These are phyloP conservation scores for Sebastiscus albofasciatus DNA, from an alignment of 2,797 vertebrate species.

Conservation along the genomic window DNA sequence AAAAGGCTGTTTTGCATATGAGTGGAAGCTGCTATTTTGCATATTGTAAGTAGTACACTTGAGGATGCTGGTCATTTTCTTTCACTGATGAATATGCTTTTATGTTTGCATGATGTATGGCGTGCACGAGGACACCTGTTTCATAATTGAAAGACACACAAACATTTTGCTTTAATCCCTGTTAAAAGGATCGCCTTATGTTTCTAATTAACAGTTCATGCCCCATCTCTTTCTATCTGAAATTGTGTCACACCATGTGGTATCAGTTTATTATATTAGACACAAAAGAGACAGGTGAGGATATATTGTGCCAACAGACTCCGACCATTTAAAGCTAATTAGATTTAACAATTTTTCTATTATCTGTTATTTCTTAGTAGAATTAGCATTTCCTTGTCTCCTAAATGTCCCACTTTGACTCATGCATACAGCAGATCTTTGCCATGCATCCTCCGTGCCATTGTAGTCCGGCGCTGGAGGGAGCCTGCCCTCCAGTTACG, in stretches of 20 bases:
- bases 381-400: constrained; percentile 34
- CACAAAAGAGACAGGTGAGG: constrained; percentile 6
- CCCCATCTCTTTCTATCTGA: constrained; percentile 16
- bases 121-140: constrained; percentile 63
- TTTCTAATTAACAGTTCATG: constrained; percentile 44
- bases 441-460: constrained; percentile 44
- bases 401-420: constrained; percentile 34
- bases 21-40: constrained; percentile 72
- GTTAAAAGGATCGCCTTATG: constrained; percentile 54
- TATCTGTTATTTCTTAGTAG: constrained; percentile 32
- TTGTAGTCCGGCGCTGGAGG: constrained; percentile 64
- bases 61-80: constrained; percentile 72
- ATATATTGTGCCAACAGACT: constrained; percentile 6
- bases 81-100: constrained; percentile 71
- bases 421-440: constrained; percentile 43
- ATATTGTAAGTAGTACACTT: constrained; percentile 67
- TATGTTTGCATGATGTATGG: constrained; percentile 64
- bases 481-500: constrained; percentile 74
- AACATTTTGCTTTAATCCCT: constrained; percentile 51
- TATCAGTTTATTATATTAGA: constrained; percentile 11
- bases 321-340: constrained; percentile 32
- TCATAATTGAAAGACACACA: constrained; percentile 54
- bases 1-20: constrained; percentile 77
- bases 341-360: not conserved
- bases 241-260: not conserved